Conservation (phyloP, 2,797 vertebrate genomes). For the Scolopax bukidnonensis region DNA sequence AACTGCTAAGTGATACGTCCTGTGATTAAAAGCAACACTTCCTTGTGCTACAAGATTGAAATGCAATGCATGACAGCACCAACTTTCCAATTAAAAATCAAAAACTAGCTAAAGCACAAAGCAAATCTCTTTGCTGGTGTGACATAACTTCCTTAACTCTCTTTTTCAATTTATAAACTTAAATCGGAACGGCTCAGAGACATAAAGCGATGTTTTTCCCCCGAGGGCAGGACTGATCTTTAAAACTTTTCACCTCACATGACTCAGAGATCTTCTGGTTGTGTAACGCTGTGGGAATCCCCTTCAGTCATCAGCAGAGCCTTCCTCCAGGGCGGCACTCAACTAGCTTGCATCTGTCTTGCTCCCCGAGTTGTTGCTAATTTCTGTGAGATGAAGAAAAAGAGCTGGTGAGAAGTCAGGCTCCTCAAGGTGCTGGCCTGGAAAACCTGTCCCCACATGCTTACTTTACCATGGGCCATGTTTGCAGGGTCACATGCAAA, state of each 20-base stretch:
- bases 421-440: neutral
- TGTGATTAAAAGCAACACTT: neutral
- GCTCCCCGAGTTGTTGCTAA: accelerated
- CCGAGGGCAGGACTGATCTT: neutral
- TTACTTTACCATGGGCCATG: neutral
- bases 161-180: neutral
- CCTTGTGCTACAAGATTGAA: neutral
- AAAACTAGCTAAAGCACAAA: neutral
- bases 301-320: neutral
- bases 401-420: neutral
- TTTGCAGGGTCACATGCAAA: neutral
- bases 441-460: neutral
- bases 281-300: neutral
- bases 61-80: neutral
- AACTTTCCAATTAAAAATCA: neutral
- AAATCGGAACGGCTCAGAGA: neutral
- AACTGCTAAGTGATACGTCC: neutral
- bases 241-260: neutral
- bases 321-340: neutral
- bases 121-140: neutral
- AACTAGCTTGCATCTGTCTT: accelerated
- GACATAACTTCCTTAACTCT: neutral
- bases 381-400: neutral
- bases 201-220: neutral
- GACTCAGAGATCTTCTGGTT: neutral